Base-by-base conservation (phyloP, 2,888 invertebrate species). In the Calameuta filiformis region DNA sequence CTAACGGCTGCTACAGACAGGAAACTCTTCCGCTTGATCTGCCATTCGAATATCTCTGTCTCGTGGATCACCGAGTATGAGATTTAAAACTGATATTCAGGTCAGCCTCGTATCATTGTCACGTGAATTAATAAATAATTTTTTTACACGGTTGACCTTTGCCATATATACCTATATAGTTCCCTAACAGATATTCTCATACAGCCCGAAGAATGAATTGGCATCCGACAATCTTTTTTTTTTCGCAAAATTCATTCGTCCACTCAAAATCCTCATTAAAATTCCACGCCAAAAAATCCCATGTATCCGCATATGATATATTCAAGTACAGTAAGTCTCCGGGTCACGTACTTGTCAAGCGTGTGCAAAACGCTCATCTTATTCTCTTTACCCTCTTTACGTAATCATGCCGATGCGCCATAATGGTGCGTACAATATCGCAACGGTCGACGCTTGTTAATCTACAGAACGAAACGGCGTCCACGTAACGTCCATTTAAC, bases 401-500 rank as follows among this genome's bases (percentile, higher is more conserved):
- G 71, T 34, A 56, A 56, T 56, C 56, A 23, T 56, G 23, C 56
- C 71, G 31, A 71, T 71, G 34, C 71, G 23, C 31, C 34, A 71
- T 71, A 71, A 33, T 71, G 34, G 12, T 31, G 71, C 71, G 71
- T 34, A 34, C 71, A 34, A 33, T 71, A 71, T 71, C 71, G 71
- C 71, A 33, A 71, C 33, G 71, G 71, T 71, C 34, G 15, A 33
- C 71, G 56, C 56, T 56, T 71, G 71, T 30, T 71, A 71, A 71
- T 71, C 71, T 31, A 71, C 12, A 31, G 71, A 34, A 71, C 71
- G 71, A 34, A 71, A 34, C 33, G 23, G 71, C 71, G 71, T 71
- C 71, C 71, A 71, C 71, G 71, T 79, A 76, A 76, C 56, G 81
- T 81, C 77, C 78, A 82, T 84, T 86, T 85, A 85, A 86, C 85